Evolutionary conservation across 2,888 invertebrate genomes (phyloP), one percentile per base, ranked within the genome.

Genomic region (Eristalis arbustorum): DNA sequence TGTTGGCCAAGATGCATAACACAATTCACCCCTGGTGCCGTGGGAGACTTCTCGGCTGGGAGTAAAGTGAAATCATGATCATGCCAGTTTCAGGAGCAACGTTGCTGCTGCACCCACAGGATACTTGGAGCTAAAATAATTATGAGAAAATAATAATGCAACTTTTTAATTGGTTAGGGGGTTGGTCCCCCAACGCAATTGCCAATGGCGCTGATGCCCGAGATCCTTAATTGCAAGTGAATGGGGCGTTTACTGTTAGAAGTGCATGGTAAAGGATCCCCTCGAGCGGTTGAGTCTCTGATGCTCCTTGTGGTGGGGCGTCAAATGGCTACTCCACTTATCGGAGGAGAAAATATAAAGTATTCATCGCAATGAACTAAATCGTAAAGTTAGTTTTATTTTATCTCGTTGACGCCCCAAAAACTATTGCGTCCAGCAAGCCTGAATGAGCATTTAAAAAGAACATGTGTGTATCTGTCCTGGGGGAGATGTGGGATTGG

Each of bases 101-200:
- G 63, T 64, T 28, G 37, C 42, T 40, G 37, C 34, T 40, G 66
- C 69, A 64, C 62, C 61, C 62, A 69, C 64, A 62, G 75, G 75
- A 72, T 79, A 80, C 75, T 66, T 80, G 72, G 75, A 69, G 66
- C 80, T 71, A 84, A 80, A 75, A 84, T 80, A 84, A 80, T 84
- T 80, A 80, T 80, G 74, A 75, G 71, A 80, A 84, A 80, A 84
- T 80, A 80, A 84, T 79, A 84, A 84, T 80, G 71, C 75, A 80
- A 80, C 71, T 75, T 79, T 84, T 84, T 84, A 80, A 84, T 84
- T 84, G 80, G 75, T 84, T 80, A 62, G 75, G 71, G 71, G 49
- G 49, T 71, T 75, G 74, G 31, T 67, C 59, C 40, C 57, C 57
- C 57, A 25, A 64, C 37, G 8, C 56, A 49, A 18, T 49, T 76